Evolutionary conservation across 2,797 vertebrate genomes (phyloP).

Genomic region (Diplodus sargus): DNA sequence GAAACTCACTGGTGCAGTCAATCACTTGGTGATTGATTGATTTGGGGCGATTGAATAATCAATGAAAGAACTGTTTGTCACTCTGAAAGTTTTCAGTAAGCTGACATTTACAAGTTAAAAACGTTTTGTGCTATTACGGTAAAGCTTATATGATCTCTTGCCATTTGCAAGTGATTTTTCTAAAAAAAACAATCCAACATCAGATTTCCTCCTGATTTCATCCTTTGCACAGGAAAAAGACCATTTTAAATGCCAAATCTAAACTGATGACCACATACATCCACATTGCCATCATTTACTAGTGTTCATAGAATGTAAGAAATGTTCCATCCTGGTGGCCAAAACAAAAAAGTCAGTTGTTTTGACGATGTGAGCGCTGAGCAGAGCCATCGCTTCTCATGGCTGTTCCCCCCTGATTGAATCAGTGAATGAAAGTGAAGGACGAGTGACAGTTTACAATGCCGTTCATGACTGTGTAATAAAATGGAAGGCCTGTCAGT

Average conservation of each 20-base stretch:
- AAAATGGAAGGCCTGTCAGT: conserved; percentile 82
- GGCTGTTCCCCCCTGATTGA: conserved; percentile 29
- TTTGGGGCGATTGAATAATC: neutral
- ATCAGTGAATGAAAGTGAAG: conserved; percentile 73
- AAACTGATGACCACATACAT: too few species aligned
- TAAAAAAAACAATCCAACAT: too few species aligned
- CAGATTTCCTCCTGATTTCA: neutral
- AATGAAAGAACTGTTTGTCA: neutral
- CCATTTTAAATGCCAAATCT: neutral
- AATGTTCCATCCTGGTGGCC: neutral
- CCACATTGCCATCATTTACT: neutral
- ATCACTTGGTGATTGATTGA: neutral
- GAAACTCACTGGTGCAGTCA: neutral
- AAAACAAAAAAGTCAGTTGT: conserved; percentile 10
- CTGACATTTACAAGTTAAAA: neutral
- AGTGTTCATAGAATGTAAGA: neutral
- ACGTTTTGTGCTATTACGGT: neutral
- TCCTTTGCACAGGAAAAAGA: neutral
- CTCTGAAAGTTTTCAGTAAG: neutral
- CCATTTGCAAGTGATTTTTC: too few species aligned
- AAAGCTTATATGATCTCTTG: too few species aligned
- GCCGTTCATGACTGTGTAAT: conserved; percentile 78
- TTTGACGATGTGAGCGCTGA: neutral
- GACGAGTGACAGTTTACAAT: conserved; percentile 77
- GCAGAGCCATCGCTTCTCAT: conserved; percentile 10